phyloP scores from a whole-genome alignment of 2,113 vertebrate species.

The Indri indri region DNA sequence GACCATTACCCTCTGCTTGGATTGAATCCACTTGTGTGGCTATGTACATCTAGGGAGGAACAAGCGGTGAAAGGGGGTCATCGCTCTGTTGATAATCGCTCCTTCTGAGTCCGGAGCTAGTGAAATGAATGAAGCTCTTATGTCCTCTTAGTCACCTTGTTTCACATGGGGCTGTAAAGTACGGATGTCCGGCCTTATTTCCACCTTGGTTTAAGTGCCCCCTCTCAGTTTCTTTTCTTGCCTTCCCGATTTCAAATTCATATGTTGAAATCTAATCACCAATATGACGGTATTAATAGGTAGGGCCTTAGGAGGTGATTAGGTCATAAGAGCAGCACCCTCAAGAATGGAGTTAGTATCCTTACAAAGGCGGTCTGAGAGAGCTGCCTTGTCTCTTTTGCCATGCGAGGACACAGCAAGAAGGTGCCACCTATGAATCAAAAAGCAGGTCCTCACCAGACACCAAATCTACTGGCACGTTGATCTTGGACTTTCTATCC shows the following conservation, averaged over 20 bases:
- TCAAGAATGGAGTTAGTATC: neutral
- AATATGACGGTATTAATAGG: neutral
- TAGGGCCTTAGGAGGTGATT: neutral
- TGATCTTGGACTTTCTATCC: neutral
- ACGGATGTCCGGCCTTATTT: neutral
- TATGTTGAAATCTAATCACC: neutral
- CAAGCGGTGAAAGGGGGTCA: neutral
- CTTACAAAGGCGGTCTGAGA: neutral
- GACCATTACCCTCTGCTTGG: neutral
- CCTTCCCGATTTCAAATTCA: neutral
- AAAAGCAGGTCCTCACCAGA: neutral
- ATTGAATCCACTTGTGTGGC: too few species aligned
- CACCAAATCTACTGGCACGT: neutral
- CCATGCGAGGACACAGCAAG: neutral
- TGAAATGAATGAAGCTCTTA: neutral
- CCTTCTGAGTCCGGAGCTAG: neutral
- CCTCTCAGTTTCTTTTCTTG: neutral
- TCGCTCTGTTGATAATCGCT: neutral
- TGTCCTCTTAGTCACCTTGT: fast-evolving
- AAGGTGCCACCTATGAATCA: neutral
- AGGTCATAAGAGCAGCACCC: neutral
- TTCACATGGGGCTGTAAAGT: neutral
- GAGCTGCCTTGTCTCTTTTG: neutral
- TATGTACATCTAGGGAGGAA: neutral
- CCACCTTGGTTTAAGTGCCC: neutral